Conservation (phyloP, 2,113 vertebrate genomes). For the Dunckerocampus dactyliophorus region DNA sequence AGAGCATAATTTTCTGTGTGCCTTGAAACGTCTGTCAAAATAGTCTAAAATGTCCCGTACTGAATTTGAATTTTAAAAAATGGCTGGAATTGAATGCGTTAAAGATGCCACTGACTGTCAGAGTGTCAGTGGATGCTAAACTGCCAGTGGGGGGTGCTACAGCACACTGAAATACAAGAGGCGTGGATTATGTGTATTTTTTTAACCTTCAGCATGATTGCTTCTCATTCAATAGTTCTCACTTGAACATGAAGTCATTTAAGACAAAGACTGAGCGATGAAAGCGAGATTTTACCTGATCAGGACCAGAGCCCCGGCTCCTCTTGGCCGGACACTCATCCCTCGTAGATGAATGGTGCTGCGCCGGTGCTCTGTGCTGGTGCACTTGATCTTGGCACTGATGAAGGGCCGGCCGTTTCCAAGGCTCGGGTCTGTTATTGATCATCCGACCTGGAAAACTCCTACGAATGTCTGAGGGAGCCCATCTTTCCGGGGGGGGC, state of each 20-base stretch:
- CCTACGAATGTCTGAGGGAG: constrained; percentile 55
- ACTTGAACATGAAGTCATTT: background rate
- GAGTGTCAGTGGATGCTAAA: background rate
- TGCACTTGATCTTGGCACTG: constrained; percentile 54
- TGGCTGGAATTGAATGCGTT: too few relatives aligned
- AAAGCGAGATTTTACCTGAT: constrained; percentile 69
- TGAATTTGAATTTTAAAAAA: too few relatives aligned
- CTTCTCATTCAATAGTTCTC: background rate
- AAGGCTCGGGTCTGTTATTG: constrained; percentile 53
- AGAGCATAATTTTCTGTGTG: too few relatives aligned
- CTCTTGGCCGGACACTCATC: constrained; percentile 77
- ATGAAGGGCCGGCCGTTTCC: constrained; percentile 63
- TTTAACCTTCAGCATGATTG: background rate
- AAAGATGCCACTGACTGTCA: background rate
- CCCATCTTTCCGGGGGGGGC: constrained; percentile 76
- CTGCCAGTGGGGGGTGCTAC: constrained; percentile 45
- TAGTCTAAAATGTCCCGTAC: too few relatives aligned
- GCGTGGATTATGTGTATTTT: too few relatives aligned
- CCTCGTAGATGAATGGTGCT: constrained; percentile 43
- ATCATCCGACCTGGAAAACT: constrained; percentile 51
- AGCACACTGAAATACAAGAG: background rate
- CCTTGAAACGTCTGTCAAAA: too few relatives aligned
- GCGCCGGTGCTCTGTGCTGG: constrained; percentile 52
- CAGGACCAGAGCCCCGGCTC: constrained; percentile 72
- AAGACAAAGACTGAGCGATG: background rate